Conservation (phyloP, 2,888 invertebrate species). For the Blastobasis lacticolella region DNA sequence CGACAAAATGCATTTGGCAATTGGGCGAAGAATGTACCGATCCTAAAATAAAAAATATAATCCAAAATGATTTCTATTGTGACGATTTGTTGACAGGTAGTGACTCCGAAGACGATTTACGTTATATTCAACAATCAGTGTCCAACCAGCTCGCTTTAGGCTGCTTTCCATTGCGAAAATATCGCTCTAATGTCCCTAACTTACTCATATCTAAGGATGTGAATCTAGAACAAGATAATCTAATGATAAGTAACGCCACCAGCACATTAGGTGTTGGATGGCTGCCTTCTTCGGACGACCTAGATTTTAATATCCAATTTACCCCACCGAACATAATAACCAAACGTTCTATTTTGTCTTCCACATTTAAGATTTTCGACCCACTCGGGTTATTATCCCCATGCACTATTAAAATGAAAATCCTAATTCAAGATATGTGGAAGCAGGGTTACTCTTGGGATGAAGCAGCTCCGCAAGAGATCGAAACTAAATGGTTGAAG, state of each 20-base stretch:
- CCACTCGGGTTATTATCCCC: too few species aligned
- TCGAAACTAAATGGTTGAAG: not conserved
- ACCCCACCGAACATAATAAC: not conserved
- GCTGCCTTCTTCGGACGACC: constrained; percentile 5
- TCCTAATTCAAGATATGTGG: not conserved
- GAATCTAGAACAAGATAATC: constrained; percentile 1
- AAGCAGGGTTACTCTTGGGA: not conserved
- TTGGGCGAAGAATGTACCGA: constrained; percentile 8
- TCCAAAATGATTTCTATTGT: constrained; percentile 9
- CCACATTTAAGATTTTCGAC: constrained; percentile 1
- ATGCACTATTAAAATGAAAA: constrained; percentile 2
- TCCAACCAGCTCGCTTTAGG: not conserved
- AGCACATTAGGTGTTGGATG: constrained; percentile 10
- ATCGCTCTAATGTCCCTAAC: too few species aligned
- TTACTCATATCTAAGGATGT: too few species aligned
- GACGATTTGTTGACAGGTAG: constrained; percentile 10
- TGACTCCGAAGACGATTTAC: not conserved
- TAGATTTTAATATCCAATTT: not conserved
- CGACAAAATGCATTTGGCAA: constrained; percentile 7
- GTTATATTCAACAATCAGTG: not conserved
- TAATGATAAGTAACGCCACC: not conserved
- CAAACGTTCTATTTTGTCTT: constrained; percentile 6
- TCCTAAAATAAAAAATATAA: not conserved
- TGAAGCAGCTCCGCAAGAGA: not conserved
- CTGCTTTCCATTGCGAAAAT: too few species aligned